Evolutionary conservation across 2,113 vertebrate genomes (phyloP), one percentile per base, ranked within the genome.

Genomic region (Dermatemys mawii): DNA sequence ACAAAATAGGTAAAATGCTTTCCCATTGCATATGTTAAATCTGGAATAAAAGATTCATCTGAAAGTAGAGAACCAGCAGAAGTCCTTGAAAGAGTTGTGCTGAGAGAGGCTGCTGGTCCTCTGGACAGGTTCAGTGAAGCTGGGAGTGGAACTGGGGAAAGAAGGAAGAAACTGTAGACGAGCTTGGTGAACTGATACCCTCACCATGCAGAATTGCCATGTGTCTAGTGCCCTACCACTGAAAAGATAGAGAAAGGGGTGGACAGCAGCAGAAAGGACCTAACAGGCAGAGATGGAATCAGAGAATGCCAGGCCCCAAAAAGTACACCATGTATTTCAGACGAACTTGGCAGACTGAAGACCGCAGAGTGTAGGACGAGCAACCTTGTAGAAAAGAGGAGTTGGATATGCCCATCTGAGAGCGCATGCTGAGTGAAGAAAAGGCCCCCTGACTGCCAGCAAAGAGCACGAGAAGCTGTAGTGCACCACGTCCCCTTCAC

Each of bases 141-240:
- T 48, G 14, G 49, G 57, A 60, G 26, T 35, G 11, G 53, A 27
- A 35, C 32, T 35, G 6, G 57, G 16, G 57, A 35, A 86, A 73
- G 57, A 73, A 22, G 5, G 38, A 78, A 49, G 29, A 81, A 4
- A 22, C 12, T 41, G 27, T 35, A 41, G 38, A 2, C 1, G 2
- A 54, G 12, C 19, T 73, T 60, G 11, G 8, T 54, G 78, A 46
- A 35, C 44, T 5, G 41, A 89, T 49, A 12, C 13, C 26, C 7
- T 53, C 50, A 44, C 11, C 78, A 51, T 79, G 9, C 27, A 21
- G 13, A n/a, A 3, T 5, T 67, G 16, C 41, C 22, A 12, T 32
- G 48, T 0, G 0, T 4, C 0, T 6, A 49, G 51, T 41, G 2
- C 44, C 16, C 63, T 48, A 53, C 19, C 29, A 14, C 54, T 51